phyloP scores from a whole-genome alignment of 2,888 invertebrate genomes.

The Electrophaes corylata region DNA sequence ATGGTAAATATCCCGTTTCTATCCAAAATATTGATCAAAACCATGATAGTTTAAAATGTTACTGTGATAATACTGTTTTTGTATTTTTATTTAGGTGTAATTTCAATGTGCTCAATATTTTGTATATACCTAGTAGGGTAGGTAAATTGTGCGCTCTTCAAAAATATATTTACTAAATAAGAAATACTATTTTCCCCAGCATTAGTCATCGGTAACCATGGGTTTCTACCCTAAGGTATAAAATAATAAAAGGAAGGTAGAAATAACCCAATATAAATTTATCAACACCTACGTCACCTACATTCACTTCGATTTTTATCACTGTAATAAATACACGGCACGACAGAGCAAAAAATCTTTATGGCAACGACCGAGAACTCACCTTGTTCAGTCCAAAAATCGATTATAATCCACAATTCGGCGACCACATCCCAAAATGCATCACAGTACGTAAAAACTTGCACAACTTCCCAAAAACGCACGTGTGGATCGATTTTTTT shows the following conservation, averaged over 20 bases:
- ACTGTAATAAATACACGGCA: slow-evolving; percentile 10
- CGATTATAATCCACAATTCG: slow-evolving; percentile 64
- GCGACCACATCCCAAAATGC: slow-evolving; percentile 61
- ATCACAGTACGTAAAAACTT: slow-evolving; percentile 65
- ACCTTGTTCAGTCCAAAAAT: slow-evolving; percentile 71
- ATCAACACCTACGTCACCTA: slow-evolving; percentile 20
- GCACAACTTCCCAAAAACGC: slow-evolving; percentile 46
- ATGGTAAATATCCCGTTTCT: too few relatives aligned
- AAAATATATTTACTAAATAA: too few relatives aligned
- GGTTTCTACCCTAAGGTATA: background rate
- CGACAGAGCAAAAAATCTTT: slow-evolving; percentile 39
- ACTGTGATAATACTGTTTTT: too few relatives aligned
- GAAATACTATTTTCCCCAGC: too few relatives aligned
- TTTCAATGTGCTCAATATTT: too few relatives aligned
- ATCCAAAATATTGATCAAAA: too few relatives aligned
- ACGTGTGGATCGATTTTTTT: slow-evolving; percentile 60
- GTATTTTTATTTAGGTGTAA: too few relatives aligned
- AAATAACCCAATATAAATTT: slow-evolving; percentile 23
- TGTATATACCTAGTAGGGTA: too few relatives aligned
- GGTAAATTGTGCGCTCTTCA: too few relatives aligned
- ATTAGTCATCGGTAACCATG: too few relatives aligned
- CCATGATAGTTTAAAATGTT: too few relatives aligned
- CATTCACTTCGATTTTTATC: slow-evolving; percentile 18
- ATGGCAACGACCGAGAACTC: slow-evolving; percentile 65
- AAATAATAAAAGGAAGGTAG: slow-evolving; percentile 4